Conservation (phyloP, 1,140 invertebrate species). For the Caenorhabditis tropicalis region DNA sequence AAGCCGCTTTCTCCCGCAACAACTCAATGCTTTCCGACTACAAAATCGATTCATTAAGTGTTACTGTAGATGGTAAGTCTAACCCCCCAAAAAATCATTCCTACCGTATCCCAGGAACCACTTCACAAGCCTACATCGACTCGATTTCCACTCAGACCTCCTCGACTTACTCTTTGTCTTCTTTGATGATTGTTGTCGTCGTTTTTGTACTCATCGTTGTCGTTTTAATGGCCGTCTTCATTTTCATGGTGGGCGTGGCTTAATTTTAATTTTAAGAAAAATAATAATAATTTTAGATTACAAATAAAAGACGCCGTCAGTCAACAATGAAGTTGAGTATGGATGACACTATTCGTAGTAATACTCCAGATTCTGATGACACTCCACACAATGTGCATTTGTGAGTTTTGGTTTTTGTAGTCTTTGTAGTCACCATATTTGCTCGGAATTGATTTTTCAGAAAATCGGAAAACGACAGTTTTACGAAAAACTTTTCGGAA, state of each 20-base stretch:
- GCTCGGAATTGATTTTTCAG: no score
- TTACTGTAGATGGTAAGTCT: constrained; percentile 13
- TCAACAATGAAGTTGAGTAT: constrained; percentile 19
- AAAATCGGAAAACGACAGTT: no score
- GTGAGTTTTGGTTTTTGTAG: not conserved
- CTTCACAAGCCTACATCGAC: constrained; percentile 25
- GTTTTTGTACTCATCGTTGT: not conserved
- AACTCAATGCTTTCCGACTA: constrained; percentile 16
- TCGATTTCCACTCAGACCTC: constrained; percentile 24
- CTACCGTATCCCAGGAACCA: constrained; percentile 30
- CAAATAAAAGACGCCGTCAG: not conserved
- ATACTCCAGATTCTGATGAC: not conserved
- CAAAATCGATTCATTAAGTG: constrained; percentile 14
- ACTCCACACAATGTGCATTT: constrained; percentile 11
- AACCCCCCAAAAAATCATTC: not conserved
- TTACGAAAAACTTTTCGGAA: no score
- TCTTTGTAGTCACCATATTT: not conserved
- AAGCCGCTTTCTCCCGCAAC: constrained; percentile 19
- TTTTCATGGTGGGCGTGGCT: not conserved
- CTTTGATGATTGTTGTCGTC: constrained; percentile 8
- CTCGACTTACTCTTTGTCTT: constrained; percentile 3
- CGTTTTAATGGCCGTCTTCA: not conserved
- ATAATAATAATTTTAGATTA: not conserved
- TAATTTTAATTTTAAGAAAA: not conserved
- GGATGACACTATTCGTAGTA: constrained; percentile 9